phyloP scores from a whole-genome alignment of 2,888 invertebrate genomes.

The Bombylius discolor region DNA sequence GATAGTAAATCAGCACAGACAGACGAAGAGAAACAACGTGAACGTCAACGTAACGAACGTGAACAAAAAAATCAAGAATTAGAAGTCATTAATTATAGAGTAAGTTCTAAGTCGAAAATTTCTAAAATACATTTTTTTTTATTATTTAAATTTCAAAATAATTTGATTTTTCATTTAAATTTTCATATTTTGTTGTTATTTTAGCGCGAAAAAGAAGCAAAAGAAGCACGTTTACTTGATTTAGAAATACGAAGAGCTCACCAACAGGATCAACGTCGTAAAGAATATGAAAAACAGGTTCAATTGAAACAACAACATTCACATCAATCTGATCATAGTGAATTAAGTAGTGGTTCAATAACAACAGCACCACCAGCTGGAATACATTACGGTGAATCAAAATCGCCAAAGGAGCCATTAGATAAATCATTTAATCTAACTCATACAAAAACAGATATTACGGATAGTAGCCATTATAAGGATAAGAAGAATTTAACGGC shows the following conservation, averaged over 20 bases:
- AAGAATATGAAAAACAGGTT: constrained; percentile 25
- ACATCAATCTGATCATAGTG: background rate
- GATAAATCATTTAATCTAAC: constrained; percentile 18
- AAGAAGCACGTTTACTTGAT: constrained; percentile 35
- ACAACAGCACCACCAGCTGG: background rate
- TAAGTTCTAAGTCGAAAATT: constrained; percentile 16
- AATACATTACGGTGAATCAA: constrained; percentile 13
- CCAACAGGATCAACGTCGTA: constrained; percentile 33
- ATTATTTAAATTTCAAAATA: no score
- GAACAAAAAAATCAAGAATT: constrained; percentile 37
- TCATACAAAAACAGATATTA: constrained; percentile 4
- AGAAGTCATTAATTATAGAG: constrained; percentile 37
- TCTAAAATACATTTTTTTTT: no score
- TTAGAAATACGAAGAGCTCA: constrained; percentile 35
- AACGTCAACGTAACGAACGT: constrained; percentile 36
- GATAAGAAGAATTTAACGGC: constrained; percentile 11
- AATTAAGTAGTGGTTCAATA: background rate
- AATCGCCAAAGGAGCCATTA: constrained; percentile 13
- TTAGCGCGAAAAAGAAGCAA: constrained; percentile 34
- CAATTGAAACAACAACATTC: constrained; percentile 20
- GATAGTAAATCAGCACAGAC: constrained; percentile 38
- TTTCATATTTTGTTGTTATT: background rate
- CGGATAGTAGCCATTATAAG: constrained; percentile 13
- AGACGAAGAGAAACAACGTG: constrained; percentile 38
- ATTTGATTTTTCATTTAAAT: background rate